A percentile compares a stretch with the other conserved stretches of the same genome.
Evolutionary conservation across 2,113 vertebrate species (phyloP).

Genomic region (Myrmecophaga tridactyla): DNA sequence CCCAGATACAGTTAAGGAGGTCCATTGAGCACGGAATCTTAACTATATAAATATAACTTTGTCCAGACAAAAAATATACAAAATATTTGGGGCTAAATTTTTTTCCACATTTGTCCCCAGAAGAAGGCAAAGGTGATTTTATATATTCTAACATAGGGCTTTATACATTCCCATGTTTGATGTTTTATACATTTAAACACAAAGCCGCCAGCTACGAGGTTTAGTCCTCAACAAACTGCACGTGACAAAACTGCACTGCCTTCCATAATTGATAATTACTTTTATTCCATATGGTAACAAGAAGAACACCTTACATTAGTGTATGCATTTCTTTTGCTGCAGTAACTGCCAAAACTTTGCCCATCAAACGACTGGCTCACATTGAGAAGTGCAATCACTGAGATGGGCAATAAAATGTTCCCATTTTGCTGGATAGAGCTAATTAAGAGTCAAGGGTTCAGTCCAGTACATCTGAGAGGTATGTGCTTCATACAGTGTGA

Average conservation of each 20-base stretch:
- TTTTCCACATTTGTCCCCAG: constrained; percentile 73
- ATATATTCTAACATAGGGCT: constrained; percentile 45
- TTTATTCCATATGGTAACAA: constrained; percentile 71
- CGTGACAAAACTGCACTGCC: constrained; percentile 36
- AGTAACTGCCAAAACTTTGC: constrained; percentile 59
- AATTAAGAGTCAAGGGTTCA: constrained; percentile 51
- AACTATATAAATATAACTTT: neutral
- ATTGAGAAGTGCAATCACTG: constrained; percentile 39
- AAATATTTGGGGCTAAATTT: constrained; percentile 68
- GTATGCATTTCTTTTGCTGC: constrained; percentile 45
- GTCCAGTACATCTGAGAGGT: constrained; percentile 17
- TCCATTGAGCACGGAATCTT: neutral
- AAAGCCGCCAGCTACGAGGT: neutral
- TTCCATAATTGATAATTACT: constrained; percentile 72
- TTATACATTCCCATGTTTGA: constrained; percentile 11
- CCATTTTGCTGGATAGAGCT: constrained; percentile 18
- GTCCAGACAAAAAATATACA: constrained; percentile 57
- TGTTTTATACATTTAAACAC: constrained; percentile 25
- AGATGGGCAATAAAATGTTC: neutral
- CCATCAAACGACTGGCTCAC: constrained; percentile 55
- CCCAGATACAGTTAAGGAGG: neutral
- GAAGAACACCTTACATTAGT: constrained; percentile 56
- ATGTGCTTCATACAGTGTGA: neutral
- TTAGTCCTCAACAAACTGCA: neutral
- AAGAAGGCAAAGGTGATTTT: constrained; percentile 68